Conservation (phyloP, 2,797 vertebrate genomes). For the Peromyscus attwateri region DNA sequence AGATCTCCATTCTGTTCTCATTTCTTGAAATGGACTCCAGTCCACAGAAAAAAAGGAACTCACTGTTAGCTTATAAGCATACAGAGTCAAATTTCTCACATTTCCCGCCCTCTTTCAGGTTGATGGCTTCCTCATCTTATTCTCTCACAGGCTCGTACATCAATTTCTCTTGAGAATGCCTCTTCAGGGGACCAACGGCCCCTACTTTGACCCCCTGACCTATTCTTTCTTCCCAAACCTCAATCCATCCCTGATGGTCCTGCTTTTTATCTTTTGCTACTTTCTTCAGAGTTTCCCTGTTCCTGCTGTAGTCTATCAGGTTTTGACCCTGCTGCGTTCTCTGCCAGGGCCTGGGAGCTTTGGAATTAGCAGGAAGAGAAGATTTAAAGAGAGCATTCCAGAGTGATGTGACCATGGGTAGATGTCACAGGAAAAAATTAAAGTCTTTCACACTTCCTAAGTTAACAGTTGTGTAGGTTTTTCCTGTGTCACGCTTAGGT, state of each 20-base stretch:
- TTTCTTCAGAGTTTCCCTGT: not conserved
- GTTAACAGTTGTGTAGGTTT: not conserved
- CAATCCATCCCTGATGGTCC: not conserved
- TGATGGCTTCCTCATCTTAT: not conserved
- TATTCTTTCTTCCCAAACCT: not conserved
- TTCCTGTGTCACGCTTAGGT: constrained; percentile 60
- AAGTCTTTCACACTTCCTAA: constrained; percentile 34
- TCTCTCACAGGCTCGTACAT: not conserved
- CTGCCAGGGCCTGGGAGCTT: not conserved
- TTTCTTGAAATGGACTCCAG: not conserved
- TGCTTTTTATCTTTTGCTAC: constrained; percentile 11
- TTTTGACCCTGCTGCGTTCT: not conserved
- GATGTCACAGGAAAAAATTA: not conserved
- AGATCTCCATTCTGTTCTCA: not conserved
- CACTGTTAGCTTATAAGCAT: not conserved
- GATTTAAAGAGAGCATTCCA: not conserved
- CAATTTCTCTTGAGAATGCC: not conserved
- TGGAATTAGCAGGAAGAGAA: not conserved
- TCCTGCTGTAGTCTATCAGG: not conserved
- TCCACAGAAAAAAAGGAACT: not conserved
- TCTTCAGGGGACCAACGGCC: not conserved
- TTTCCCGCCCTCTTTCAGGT: not conserved
- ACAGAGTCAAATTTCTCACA: not conserved
- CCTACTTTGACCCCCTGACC: not conserved
- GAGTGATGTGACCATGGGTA: constrained; percentile 26